These are phyloP conservation scores for Mesembrinibis cayennensis DNA, from an alignment of 2,113 vertebrate species.

Conservation along the genomic window DNA sequence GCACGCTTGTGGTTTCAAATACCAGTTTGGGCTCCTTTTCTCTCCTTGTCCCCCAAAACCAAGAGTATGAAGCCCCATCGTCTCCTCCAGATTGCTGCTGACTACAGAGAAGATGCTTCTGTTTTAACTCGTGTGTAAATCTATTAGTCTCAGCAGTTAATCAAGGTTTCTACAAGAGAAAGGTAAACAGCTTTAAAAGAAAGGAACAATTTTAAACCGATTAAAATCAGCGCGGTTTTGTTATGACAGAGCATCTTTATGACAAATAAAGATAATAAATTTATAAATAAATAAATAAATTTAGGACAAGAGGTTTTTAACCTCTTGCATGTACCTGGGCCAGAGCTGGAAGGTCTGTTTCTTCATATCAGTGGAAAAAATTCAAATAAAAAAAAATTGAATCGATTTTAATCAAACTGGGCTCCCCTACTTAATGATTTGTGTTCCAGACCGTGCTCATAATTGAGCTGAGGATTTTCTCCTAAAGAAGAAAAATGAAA, in stretches of 20 bases:
- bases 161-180: background rate
- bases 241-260: background rate
- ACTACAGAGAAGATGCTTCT: background rate
- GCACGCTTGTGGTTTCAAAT: rapidly evolving
- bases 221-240: background rate
- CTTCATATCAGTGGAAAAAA: background rate
- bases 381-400: background rate
- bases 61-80: background rate
- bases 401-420: background rate
- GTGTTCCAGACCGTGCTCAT: background rate
- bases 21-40: background rate
- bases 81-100: background rate
- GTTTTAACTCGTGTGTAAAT: background rate
- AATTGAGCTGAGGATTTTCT: background rate
- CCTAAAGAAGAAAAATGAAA: background rate
- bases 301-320: background rate
- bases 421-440: background rate
- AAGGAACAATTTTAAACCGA: background rate
- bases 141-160: background rate
- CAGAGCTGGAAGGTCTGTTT: background rate
- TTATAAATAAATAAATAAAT: too few relatives aligned
- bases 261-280: background rate
- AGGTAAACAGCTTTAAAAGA: background rate
- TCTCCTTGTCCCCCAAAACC: background rate
- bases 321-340: background rate